A percentile compares a stretch with the other conserved stretches of the same genome.
phyloP scores from a whole-genome alignment of 2,888 invertebrate species.

The Nebria brevicollis region DNA sequence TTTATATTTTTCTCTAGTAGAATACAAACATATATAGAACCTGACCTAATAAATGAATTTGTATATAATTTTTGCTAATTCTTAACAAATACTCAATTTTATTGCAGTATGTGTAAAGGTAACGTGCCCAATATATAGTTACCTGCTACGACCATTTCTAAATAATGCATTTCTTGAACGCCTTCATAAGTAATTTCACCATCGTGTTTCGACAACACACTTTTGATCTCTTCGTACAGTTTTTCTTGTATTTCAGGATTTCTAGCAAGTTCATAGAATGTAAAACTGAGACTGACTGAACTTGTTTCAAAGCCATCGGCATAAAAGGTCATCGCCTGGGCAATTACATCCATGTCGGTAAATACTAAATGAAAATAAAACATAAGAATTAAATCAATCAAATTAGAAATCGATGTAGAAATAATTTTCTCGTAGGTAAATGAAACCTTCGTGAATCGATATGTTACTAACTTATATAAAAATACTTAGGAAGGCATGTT shows the following conservation, averaged over 20 bases:
- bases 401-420: not conserved
- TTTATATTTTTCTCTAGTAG: too few relatives aligned
- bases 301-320: constrained; percentile 65
- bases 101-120: too few relatives aligned
- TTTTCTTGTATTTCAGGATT: constrained; percentile 61
- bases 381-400: not conserved
- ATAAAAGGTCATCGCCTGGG: constrained; percentile 62
- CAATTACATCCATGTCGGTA: constrained; percentile 55
- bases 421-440: too few relatives aligned
- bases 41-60: too few relatives aligned
- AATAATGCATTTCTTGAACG: constrained; percentile 62
- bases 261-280: constrained; percentile 60
- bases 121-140: constrained; percentile 14
- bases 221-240: constrained; percentile 59
- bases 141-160: constrained; percentile 62
- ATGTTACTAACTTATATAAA: too few relatives aligned
- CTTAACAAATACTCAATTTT: too few relatives aligned
- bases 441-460: too few relatives aligned
- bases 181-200: constrained; percentile 61
- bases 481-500: too few relatives aligned
- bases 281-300: constrained; percentile 59
- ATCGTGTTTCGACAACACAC: constrained; percentile 53
- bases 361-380: constrained; percentile 50
- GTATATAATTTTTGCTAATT: too few relatives aligned
- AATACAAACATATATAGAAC: too few relatives aligned